A percentile compares a stretch with the other conserved stretches of the same genome.
Evolutionary conservation across 2,888 invertebrate species (phyloP).

Genomic region (Erebia aethiops): DNA sequence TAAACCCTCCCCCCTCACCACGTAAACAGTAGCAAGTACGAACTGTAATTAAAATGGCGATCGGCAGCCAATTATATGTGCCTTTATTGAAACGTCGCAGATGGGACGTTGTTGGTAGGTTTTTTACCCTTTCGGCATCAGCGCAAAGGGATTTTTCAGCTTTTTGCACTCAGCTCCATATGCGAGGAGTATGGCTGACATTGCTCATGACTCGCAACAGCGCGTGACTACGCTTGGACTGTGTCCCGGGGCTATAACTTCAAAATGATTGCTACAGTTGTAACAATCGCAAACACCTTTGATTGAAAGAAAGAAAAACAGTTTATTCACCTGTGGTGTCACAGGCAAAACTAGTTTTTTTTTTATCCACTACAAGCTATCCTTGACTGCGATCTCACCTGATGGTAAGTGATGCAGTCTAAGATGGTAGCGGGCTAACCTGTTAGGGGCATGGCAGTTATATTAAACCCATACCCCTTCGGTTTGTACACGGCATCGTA

Average conservation of each 20-base stretch:
- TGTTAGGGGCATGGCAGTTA: too few species aligned
- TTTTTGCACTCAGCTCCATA: slow-evolving; percentile 46
- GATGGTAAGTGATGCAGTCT: too few species aligned
- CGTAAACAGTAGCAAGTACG: slow-evolving; percentile 49
- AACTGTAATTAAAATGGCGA: slow-evolving; percentile 69
- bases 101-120: slow-evolving; percentile 46
- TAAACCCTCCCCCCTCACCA: slow-evolving; percentile 4
- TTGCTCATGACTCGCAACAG: slow-evolving; percentile 3
- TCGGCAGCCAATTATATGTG: slow-evolving; percentile 64
- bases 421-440: too few species aligned
- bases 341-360: too few species aligned
- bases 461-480: too few species aligned
- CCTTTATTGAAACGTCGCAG: slow-evolving; percentile 74
- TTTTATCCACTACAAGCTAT: too few species aligned
- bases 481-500: too few species aligned
- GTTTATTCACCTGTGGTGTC: too few species aligned
- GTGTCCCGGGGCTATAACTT: not conserved
- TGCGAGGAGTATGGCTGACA: slow-evolving; percentile 17
- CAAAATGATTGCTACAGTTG: too few species aligned
- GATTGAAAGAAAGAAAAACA: too few species aligned
- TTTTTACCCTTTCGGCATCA: slow-evolving; percentile 51
- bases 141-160: slow-evolving; percentile 57
- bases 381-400: too few species aligned
- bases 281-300: too few species aligned
- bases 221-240: not conserved